Conservation (phyloP, 2,888 invertebrate genomes). For the Torymus tubicola region DNA sequence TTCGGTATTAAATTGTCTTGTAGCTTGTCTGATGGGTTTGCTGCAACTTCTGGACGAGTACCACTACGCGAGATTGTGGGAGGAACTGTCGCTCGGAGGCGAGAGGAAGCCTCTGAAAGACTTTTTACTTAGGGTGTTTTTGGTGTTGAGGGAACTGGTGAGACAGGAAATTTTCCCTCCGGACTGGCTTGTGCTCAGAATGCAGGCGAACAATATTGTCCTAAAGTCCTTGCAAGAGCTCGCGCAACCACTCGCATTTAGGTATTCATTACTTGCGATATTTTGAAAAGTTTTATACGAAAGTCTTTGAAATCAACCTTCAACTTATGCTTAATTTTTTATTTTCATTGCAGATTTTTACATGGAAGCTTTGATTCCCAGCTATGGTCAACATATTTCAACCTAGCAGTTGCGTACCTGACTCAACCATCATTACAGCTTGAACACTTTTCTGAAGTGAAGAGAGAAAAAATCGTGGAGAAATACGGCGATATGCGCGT, state of each 20-base stretch:
- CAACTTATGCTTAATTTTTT: no score
- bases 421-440: conserved; percentile 89
- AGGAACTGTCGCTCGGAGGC: conserved; percentile 82
- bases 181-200: conserved; percentile 94
- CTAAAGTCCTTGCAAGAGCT: conserved; percentile 91
- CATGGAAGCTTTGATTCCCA: conserved; percentile 80
- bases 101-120: conserved; percentile 91
- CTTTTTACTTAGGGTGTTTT: conserved; percentile 88
- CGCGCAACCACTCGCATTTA: conserved; percentile 89
- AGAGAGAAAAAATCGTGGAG: conserved; percentile 86
- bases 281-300: no score
- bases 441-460: conserved; percentile 88
- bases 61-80: conserved; percentile 92
- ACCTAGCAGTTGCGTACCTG: conserved; percentile 87
- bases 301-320: no score
- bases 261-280: conserved; percentile 38
- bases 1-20: conserved; percentile 87
- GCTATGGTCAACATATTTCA: conserved; percentile 88
- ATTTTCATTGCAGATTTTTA: conserved; percentile 80
- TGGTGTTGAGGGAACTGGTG: conserved; percentile 88
- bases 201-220: conserved; percentile 91
- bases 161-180: conserved; percentile 88
- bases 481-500: conserved; percentile 94
- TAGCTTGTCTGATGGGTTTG: conserved; percentile 90
- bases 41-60: conserved; percentile 91